These are phyloP conservation scores for Rhopalosiphum nymphaeae DNA, from an alignment of 2,888 invertebrate species.

Conservation along the genomic window DNA sequence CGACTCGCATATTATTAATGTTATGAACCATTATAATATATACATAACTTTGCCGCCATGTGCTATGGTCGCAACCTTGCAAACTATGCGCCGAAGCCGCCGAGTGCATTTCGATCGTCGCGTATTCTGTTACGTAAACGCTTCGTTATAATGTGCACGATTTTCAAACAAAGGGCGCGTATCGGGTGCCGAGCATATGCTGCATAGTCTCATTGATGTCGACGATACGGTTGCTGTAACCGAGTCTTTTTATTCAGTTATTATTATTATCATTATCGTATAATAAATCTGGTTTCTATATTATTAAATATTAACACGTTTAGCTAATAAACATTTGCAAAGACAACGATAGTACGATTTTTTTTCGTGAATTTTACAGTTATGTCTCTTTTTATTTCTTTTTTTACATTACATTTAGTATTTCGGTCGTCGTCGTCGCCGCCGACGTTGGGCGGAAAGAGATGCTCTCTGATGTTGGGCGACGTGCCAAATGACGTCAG, in stretches of 20 bases:
- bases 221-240: not conserved
- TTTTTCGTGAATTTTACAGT: constrained; percentile 29
- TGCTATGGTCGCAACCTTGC: constrained; percentile 14
- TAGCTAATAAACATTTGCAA: not conserved
- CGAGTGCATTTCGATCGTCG: not conserved
- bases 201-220: not conserved
- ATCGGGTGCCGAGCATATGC: not conserved
- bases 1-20: constrained; percentile 1
- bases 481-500: constrained; percentile 63
- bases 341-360: not conserved
- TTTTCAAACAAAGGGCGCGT: not conserved
- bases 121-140: not conserved
- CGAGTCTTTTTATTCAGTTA: not conserved
- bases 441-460: not conserved
- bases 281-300: not conserved
- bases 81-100: constrained; percentile 9
- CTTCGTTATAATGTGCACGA: not conserved
- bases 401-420: constrained; percentile 41
- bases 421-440: constrained; percentile 40
- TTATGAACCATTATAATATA: not conserved
- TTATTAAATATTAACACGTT: not conserved
- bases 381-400: constrained; percentile 13
- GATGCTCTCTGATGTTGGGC: constrained; percentile 15
- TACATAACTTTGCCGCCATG: not conserved
- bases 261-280: not conserved